Evolutionary conservation across 2,797 vertebrate genomes (phyloP).

Genomic region (Danio jaintianensis): DNA sequence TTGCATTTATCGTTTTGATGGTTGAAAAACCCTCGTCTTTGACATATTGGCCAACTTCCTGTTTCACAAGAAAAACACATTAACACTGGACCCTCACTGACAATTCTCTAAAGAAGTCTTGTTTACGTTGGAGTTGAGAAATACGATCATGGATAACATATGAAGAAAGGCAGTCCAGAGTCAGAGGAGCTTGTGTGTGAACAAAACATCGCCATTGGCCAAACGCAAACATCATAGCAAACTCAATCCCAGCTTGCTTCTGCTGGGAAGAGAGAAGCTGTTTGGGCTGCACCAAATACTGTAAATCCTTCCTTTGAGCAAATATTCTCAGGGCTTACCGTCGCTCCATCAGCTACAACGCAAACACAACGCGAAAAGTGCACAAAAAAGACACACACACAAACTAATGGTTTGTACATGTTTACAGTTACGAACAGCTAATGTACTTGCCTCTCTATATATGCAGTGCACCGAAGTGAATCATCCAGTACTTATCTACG

Average conservation of each 20-base stretch:
- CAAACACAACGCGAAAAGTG: slow-evolving; percentile 26
- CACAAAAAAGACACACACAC: not conserved
- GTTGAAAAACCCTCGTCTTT: too few relatives aligned
- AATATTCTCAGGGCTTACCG: slow-evolving; percentile 47
- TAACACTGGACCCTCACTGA: too few relatives aligned
- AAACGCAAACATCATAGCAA: slow-evolving; percentile 31
- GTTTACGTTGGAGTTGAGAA: slow-evolving; percentile 13
- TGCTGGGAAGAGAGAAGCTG: slow-evolving; percentile 11
- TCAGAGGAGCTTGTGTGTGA: slow-evolving; percentile 17
- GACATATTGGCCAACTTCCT: not conserved
- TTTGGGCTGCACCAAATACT: slow-evolving; percentile 23
- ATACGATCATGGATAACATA: not conserved
- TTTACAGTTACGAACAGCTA: slow-evolving; percentile 46
- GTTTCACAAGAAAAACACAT: not conserved
- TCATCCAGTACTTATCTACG: slow-evolving; percentile 3
- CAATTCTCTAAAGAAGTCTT: not conserved
- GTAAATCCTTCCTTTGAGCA: slow-evolving; percentile 54
- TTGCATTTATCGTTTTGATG: too few relatives aligned
- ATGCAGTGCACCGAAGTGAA: slow-evolving; percentile 29
- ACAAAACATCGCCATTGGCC: slow-evolving; percentile 27
- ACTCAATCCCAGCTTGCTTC: slow-evolving; percentile 30
- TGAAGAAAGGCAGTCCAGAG: slow-evolving; percentile 19
- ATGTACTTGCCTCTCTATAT: slow-evolving; percentile 18
- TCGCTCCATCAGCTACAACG: not conserved
- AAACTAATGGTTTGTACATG: slow-evolving; percentile 18